Evolutionary conservation across 2,888 invertebrate species (phyloP).

Genomic region (Diloba caeruleocephala): DNA sequence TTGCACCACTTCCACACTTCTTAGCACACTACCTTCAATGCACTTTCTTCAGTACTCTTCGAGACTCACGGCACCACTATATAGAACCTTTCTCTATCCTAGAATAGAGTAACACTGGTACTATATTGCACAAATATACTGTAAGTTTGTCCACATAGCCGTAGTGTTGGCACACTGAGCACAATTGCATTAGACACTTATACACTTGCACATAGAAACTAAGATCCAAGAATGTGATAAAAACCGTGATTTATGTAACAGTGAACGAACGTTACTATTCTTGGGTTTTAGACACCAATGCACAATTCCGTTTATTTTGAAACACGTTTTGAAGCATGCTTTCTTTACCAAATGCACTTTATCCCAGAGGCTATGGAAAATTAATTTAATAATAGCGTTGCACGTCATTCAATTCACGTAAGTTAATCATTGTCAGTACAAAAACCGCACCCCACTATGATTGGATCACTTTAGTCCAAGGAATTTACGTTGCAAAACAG

Average conservation of each 20-base stretch:
- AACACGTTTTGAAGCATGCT: slow-evolving; percentile 60
- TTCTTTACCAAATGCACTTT: slow-evolving; percentile 55
- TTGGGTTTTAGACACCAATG: slow-evolving; percentile 62
- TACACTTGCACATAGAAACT: slow-evolving; percentile 77
- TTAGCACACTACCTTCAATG: slow-evolving; percentile 85
- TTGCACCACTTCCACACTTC: slow-evolving; percentile 85
- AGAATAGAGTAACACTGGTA: slow-evolving; percentile 79
- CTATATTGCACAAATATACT: slow-evolving; percentile 79
- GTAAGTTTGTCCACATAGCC: slow-evolving; percentile 80
- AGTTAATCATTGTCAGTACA: slow-evolving; percentile 62
- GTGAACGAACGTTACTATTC: slow-evolving; percentile 52
- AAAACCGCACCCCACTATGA: slow-evolving; percentile 69
- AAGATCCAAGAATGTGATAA: slow-evolving; percentile 74
- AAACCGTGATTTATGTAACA: slow-evolving; percentile 52
- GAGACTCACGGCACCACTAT: slow-evolving; percentile 69
- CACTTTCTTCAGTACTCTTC: slow-evolving; percentile 81
- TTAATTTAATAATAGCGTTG: slow-evolving; percentile 46
- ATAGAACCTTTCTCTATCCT: slow-evolving; percentile 82
- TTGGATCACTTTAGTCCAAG: slow-evolving; percentile 68
- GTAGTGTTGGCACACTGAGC: slow-evolving; percentile 79
- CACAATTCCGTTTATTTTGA: slow-evolving; percentile 46
- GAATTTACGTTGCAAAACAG: slow-evolving; percentile 84
- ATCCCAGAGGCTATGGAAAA: slow-evolving; percentile 42
- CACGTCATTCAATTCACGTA: slow-evolving; percentile 56
- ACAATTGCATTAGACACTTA: slow-evolving; percentile 79